Conservation (phyloP, 2,888 invertebrate genomes). For the Amphipyra berbera region DNA sequence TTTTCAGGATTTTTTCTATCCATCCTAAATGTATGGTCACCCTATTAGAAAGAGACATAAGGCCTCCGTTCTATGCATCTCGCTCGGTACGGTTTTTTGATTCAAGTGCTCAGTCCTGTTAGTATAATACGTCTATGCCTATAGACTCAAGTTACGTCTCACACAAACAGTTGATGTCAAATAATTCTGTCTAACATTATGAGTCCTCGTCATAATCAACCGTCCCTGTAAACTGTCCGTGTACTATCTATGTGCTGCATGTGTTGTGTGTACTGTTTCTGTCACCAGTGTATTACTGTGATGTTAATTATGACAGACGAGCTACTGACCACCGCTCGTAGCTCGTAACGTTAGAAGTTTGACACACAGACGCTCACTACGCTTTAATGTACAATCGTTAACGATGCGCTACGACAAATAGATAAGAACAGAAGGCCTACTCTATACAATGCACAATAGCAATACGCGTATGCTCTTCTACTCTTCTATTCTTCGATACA, state of each 20-base stretch:
- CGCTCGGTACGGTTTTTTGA: no score
- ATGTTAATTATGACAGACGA: background rate
- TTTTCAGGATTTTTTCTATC: no score
- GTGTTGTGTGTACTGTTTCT: background rate
- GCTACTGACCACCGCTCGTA: background rate
- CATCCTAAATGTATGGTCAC: no score
- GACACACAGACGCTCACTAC: constrained; percentile 16
- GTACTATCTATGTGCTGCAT: constrained; percentile 6
- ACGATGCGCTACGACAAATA: background rate
- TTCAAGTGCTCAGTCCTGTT: no score
- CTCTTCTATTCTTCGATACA: no score
- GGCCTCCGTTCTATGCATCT: no score
- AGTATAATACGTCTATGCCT: no score
- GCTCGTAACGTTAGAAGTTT: background rate
- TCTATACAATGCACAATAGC: background rate
- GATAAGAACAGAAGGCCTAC: background rate
- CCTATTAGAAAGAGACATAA: no score
- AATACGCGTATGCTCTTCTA: no score
- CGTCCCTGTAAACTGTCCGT: background rate
- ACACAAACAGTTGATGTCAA: background rate
- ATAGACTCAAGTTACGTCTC: constrained; percentile 7
- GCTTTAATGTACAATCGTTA: constrained; percentile 1
- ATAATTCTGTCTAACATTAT: background rate
- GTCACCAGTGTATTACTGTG: constrained; percentile 11
- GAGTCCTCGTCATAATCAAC: constrained; percentile 2